Evolutionary conservation across 2,797 vertebrate genomes (phyloP).

Genomic region (Fistularia commersonii): DNA sequence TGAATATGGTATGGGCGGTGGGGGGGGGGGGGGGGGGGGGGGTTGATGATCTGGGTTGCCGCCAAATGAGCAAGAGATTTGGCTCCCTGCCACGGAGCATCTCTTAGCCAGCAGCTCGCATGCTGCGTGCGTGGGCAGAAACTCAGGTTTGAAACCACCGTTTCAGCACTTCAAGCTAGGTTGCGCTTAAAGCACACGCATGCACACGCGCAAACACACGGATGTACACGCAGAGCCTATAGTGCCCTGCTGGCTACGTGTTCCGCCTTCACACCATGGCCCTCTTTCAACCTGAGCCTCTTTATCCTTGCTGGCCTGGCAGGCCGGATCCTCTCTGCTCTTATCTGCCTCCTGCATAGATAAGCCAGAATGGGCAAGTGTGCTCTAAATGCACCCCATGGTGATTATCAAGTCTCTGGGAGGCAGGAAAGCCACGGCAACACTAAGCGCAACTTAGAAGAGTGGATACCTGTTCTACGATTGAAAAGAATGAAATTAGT

Average conservation of each 20-base stretch:
- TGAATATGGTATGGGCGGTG: no score
- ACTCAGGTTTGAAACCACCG: slow-evolving; percentile 9
- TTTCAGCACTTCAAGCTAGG: not conserved
- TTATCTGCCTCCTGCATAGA: slow-evolving; percentile 65
- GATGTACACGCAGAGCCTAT: slow-evolving; percentile 20
- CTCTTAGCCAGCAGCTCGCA: slow-evolving; percentile 1
- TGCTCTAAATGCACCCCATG: slow-evolving; percentile 41
- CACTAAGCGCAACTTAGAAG: slow-evolving; percentile 9
- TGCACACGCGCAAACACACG: slow-evolving; percentile 1
- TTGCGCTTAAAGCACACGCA: slow-evolving; percentile 14
- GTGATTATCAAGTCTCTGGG: slow-evolving; percentile 42
- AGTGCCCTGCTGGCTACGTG: slow-evolving; percentile 47
- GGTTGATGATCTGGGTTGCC: no score
- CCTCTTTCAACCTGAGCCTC: slow-evolving; percentile 59
- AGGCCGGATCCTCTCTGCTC: slow-evolving; percentile 54
- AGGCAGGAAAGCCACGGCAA: slow-evolving; percentile 16
- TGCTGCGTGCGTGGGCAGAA: slow-evolving; percentile 9
- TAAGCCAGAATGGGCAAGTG: slow-evolving; percentile 57
- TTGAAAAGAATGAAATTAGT: not conserved
- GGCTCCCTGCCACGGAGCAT: slow-evolving; percentile 5
- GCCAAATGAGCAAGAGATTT: not conserved
- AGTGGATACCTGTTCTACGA: not conserved
- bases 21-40: no score
- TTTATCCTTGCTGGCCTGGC: slow-evolving; percentile 64
- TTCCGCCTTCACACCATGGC: slow-evolving; percentile 50